These are phyloP conservation scores for Alligator mississippiensis DNA, from an alignment of 2,113 vertebrate species.

Conservation along the genomic window DNA sequence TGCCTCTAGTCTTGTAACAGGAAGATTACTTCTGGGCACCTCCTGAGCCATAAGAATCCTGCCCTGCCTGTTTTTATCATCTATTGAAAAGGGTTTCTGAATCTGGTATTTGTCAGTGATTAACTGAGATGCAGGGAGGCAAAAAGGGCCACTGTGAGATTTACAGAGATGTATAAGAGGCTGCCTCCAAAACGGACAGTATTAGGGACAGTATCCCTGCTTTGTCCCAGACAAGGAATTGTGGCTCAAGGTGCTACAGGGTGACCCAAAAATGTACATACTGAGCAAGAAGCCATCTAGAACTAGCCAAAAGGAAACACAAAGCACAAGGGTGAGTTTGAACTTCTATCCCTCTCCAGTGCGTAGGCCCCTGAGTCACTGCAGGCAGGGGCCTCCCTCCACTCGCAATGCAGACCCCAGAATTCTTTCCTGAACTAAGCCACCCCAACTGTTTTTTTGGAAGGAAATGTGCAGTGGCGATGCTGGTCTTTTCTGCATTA, in stretches of 20 bases:
- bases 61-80: slow-evolving; percentile 24
- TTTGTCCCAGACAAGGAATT: background rate
- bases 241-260: background rate
- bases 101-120: slow-evolving; percentile 41
- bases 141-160: background rate
- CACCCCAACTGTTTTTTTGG: too few relatives aligned
- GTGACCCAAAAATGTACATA: too few relatives aligned
- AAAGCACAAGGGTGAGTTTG: too few relatives aligned
- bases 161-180: background rate
- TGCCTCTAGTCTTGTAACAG: background rate
- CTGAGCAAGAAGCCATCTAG: too few relatives aligned
- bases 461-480: too few relatives aligned
- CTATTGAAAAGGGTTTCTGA: slow-evolving; percentile 25
- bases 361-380: too few relatives aligned
- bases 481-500: too few relatives aligned
- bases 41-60: slow-evolving; percentile 24
- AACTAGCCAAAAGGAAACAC: too few relatives aligned
- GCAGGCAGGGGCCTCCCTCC: too few relatives aligned
- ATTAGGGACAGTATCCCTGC: background rate
- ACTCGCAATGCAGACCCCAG: too few relatives aligned
- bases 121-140: slow-evolving; percentile 18
- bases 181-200: background rate
- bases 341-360: too few relatives aligned
- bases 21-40: background rate
- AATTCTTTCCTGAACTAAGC: too few relatives aligned